Evolutionary conservation across 92 coral and sea anemone genomes (phyloP), one percentile per base, ranked within the genome.

Genomic region (Montipora capitata): DNA sequence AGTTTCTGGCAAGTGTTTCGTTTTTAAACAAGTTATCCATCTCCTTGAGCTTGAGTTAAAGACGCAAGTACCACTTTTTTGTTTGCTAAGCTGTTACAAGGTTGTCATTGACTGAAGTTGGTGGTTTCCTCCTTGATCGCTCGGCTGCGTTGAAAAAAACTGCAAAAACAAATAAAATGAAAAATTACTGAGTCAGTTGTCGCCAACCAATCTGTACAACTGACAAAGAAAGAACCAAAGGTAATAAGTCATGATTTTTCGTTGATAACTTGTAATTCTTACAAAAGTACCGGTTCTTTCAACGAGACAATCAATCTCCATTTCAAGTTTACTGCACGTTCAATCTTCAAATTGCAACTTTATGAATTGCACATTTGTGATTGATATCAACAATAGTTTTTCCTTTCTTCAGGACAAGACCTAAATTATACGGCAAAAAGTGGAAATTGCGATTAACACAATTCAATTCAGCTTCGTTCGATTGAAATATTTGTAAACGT

Each of bases 281-380:
- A 5, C 12, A n/a, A 17, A 43, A 17, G 41, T 48, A 39, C 9
- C 4, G 38, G 6, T 27, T 27, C 39, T 15, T 68, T 68, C 4
- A 51, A 40, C 41, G 39, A 68, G 75, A 67, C 84, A 10, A 45
- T 51, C 84, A 80, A 63, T 44, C 76, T 62, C 67, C 64, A 81
- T 68, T 51, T 59, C 51, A 16, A 81, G 54, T 20, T 81, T 2
- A 68, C 77, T 51, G 68, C 35, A 20, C 7, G 43, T 27, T 61
- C 76, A 69, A 40, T 52, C 65, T 69, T 68, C 16, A 40, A 62
- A 51, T 48, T 41, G 10, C 56, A 17, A 35, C 12, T n/a, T 68
- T 58, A 14, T 52, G 67, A 52, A 48, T 39, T 6, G 40, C 64
- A 68, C 48, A 35, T 59, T 12, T 52, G 0, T n/a, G 45, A 12